These are phyloP conservation scores for Chionis minor DNA, from an alignment of 2,113 vertebrate genomes.

Conservation along the genomic window DNA sequence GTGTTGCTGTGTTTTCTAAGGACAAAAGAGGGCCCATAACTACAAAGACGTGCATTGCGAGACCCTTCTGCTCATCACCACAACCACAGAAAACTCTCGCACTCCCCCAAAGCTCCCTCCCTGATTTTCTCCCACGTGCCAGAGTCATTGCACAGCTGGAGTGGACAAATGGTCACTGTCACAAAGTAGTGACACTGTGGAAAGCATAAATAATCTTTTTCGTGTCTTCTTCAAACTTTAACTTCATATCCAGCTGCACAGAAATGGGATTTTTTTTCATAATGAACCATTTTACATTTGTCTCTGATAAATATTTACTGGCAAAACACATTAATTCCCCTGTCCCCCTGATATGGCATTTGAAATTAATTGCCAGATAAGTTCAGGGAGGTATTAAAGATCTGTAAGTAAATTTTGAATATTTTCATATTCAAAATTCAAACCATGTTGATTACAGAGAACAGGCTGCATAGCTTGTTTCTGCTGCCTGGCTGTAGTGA, in stretches of 20 bases:
- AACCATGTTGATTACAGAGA: not conserved
- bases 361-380: constrained; percentile 17
- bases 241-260: not conserved
- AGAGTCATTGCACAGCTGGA: not conserved
- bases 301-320: not conserved
- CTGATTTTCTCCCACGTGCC: accelerated
- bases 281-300: not conserved
- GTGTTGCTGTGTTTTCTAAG: not conserved
- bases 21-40: not conserved
- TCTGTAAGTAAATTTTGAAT: not conserved
- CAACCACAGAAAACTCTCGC: not conserved
- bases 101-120: not conserved
- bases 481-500: not conserved
- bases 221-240: not conserved
- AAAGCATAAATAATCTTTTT: not conserved
- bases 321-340: not conserved
- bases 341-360: not conserved
- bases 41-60: not conserved
- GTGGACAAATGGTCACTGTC: not conserved
- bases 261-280: not conserved
- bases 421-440: constrained; percentile 26
- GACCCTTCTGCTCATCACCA: not conserved
- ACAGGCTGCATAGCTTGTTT: not conserved
- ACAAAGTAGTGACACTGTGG: accelerated
- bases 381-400: not conserved